Base-by-base conservation (phyloP, 2,113 vertebrate genomes). In the Corythoichthys haematopterus region DNA sequence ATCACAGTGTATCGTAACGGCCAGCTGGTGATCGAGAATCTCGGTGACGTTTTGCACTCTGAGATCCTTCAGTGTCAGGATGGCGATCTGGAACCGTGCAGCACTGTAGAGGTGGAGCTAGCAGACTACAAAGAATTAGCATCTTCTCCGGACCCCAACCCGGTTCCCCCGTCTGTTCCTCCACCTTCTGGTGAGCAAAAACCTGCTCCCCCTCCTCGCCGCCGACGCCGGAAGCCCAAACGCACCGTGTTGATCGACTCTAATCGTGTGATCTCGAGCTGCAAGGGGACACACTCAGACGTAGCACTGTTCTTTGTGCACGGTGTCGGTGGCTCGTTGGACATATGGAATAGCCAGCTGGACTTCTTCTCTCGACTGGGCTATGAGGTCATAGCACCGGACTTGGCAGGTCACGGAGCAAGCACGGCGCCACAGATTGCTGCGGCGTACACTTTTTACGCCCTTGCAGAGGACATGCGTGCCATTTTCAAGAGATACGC, bases 341-440 rank as follows among this genome's bases (percentile, higher is more conserved):
- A 98, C 82, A 98, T 99, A 87, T 98, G 97, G 97, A 92, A 93
- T 80, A 95, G 95, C 78, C 97, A 99, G 87, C 86, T 99, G 88
- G 95, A 97, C 67, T 98, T 98, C 80, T 98, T 99, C 55, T 91
- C 93, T 63, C 89, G 90, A n/a, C 83, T 98, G 75, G 97, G 97
- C 5, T 99, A 98, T 0, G 96, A 98, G 84, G 95, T 97, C 78
- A 94, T 98, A 53, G 97, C 96, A 0, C 96, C 95, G 0, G 97
- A 98, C 66, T 83, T 98, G 83, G 95, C 95, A 0, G 97, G 96
- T 0, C 97, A 98, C 0, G 96, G 97, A 1, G 92, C 91, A 78
- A 99, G 97, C 85, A 94, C 91, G 0, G 95, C 93, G 0, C 97
- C 96, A 0, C 94, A 95, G 47, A 93, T 98, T 0, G 95, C 95